A percentile compares a stretch with the other conserved stretches of the same genome.
These are phyloP conservation scores for Phalanger gymnotis DNA, from an alignment of 2,797 vertebrate species.

Conservation along the genomic window DNA sequence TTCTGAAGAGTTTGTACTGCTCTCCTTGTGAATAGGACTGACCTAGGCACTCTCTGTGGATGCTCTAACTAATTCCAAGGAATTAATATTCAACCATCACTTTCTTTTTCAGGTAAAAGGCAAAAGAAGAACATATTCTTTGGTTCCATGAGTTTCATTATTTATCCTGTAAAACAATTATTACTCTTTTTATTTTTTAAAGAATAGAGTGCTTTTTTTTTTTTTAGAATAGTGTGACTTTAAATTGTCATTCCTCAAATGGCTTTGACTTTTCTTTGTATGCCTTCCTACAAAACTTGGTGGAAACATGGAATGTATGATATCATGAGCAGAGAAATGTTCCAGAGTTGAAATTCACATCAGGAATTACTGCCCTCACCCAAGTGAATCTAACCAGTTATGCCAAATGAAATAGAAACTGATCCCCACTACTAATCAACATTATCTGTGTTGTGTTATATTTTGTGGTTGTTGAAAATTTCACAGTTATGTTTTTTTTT, in stretches of 20 bases:
- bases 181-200: neutral
- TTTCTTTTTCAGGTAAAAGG: neutral
- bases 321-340: neutral
- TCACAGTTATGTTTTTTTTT: neutral
- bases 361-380: neutral
- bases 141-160: neutral
- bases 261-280: neutral
- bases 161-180: neutral
- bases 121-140: neutral
- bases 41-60: neutral
- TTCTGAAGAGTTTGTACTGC: neutral
- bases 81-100: neutral
- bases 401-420: neutral
- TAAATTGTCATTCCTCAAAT: too few species aligned
- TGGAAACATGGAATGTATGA: neutral
- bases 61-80: neutral
- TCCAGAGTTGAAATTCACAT: neutral
- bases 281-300: neutral
- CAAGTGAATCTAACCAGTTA: neutral
- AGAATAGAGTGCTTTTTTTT: neutral
- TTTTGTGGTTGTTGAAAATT: neutral
- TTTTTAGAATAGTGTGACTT: too few species aligned
- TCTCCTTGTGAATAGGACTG: neutral
- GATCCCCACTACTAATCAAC: neutral
- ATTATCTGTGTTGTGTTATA: neutral